Percentiles rank a stretch among this genome's conserved stretches.
These are phyloP conservation scores for Rhopalosiphum nymphaeae DNA, from an alignment of 2,888 invertebrate genomes.

Conservation along the genomic window DNA sequence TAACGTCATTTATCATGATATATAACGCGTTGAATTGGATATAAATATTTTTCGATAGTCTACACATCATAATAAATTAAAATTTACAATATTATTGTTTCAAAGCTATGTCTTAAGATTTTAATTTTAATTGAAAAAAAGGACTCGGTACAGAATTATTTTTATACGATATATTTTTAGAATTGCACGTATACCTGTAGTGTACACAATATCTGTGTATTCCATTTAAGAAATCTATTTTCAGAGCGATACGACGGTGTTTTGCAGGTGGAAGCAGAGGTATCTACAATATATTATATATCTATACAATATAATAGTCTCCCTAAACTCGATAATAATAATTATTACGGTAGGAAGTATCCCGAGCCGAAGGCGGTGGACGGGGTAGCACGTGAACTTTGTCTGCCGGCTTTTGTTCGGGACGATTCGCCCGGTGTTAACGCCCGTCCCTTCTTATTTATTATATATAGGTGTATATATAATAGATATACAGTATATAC, in stretches of 20 bases:
- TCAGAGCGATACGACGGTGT: background rate
- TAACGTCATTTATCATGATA: background rate
- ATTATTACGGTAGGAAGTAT: constrained; percentile 35
- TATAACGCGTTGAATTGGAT: background rate
- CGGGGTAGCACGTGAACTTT: constrained; percentile 55
- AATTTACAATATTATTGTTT: background rate
- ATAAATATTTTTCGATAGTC: background rate
- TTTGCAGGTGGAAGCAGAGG: background rate
- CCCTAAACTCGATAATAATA: constrained; percentile 52
- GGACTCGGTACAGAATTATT: background rate
- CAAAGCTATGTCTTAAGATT: background rate
- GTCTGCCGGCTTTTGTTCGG: constrained; percentile 61
- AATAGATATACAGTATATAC: constrained; percentile 17
- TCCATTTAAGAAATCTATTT: background rate
- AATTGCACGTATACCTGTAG: background rate
- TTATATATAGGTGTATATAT: constrained; percentile 19
- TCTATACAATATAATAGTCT: background rate
- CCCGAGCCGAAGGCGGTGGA: background rate
- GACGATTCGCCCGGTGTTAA: constrained; percentile 57
- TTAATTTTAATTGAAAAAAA: background rate
- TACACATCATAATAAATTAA: background rate
- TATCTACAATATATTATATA: background rate
- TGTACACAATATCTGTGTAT: too few species aligned
- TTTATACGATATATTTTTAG: too few species aligned
- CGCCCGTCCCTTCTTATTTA: constrained; percentile 44